These are phyloP conservation scores for Tylochromis polylepis DNA, from an alignment of 2,113 vertebrate genomes.

Conservation along the genomic window DNA sequence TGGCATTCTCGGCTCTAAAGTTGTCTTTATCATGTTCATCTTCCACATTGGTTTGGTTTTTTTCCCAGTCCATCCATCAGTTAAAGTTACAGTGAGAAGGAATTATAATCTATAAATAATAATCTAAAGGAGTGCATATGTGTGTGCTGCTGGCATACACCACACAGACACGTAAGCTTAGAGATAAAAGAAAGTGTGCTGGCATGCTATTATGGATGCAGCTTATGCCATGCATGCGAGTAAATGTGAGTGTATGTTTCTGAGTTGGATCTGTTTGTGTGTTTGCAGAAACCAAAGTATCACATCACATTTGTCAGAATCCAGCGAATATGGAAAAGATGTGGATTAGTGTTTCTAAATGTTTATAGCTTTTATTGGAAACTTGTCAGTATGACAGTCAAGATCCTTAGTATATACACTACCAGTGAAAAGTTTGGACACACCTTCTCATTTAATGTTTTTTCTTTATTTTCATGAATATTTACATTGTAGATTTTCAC, in stretches of 20 bases:
- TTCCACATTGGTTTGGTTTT: neutral
- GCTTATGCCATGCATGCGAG: neutral
- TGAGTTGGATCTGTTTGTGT: neutral
- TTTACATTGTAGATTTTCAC: too few species aligned
- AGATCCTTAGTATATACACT: too few species aligned
- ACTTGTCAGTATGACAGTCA: too few species aligned
- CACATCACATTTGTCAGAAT: neutral
- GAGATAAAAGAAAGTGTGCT: constrained; percentile 5
- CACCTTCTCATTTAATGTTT: too few species aligned
- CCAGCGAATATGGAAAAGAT: neutral
- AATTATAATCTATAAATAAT: neutral
- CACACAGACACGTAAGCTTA: neutral
- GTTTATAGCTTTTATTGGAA: too few species aligned
- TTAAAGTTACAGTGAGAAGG: neutral
- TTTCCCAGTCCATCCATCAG: neutral
- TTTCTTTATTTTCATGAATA: too few species aligned
- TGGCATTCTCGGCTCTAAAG: neutral
- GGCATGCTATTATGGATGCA: neutral
- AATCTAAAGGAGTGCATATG: neutral
- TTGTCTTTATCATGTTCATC: neutral
- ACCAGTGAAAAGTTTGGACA: too few species aligned
- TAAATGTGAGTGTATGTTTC: neutral
- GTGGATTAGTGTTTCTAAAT: too few species aligned
- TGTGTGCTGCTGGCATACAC: neutral
- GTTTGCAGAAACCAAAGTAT: neutral